A percentile compares a stretch with the other conserved stretches of the same genome.
phyloP scores from a whole-genome alignment of 2,113 vertebrate genomes.

The Vimba vimba region DNA sequence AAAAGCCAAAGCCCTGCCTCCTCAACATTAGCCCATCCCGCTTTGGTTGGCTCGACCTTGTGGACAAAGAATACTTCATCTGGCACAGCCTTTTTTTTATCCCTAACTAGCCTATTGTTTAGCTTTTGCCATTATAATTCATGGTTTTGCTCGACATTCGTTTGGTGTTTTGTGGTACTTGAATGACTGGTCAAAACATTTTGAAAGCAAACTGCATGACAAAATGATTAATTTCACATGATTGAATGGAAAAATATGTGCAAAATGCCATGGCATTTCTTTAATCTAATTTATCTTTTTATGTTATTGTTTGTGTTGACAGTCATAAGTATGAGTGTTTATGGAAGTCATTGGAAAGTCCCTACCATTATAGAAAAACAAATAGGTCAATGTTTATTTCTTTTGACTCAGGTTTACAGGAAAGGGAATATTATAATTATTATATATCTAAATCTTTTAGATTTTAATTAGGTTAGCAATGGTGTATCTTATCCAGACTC shows the following conservation, averaged over 20 bases:
- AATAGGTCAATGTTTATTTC: background rate
- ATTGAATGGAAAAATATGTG: background rate
- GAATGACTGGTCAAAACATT: background rate
- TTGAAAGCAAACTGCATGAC: background rate
- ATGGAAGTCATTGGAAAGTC: background rate
- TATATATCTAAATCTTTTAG: too few species aligned
- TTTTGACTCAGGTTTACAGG: background rate
- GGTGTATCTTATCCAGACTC: background rate
- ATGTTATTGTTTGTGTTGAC: background rate
- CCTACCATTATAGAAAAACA: background rate
- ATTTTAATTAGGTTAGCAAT: background rate
- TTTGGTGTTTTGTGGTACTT: conserved; percentile 7
- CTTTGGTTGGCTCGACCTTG: too few species aligned
- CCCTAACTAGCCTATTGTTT: background rate
- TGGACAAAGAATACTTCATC: background rate
- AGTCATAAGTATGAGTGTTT: background rate
- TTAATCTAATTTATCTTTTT: background rate
- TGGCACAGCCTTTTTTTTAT: background rate
- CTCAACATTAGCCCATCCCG: background rate
- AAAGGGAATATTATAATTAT: too few species aligned
- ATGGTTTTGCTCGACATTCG: background rate
- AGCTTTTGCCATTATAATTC: background rate
- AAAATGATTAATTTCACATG: background rate
- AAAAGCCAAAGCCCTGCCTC: conserved; percentile 16
- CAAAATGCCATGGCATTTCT: background rate